Base-by-base conservation (phyloP, 2,113 vertebrate genomes). In the Corvus hawaiiensis region DNA sequence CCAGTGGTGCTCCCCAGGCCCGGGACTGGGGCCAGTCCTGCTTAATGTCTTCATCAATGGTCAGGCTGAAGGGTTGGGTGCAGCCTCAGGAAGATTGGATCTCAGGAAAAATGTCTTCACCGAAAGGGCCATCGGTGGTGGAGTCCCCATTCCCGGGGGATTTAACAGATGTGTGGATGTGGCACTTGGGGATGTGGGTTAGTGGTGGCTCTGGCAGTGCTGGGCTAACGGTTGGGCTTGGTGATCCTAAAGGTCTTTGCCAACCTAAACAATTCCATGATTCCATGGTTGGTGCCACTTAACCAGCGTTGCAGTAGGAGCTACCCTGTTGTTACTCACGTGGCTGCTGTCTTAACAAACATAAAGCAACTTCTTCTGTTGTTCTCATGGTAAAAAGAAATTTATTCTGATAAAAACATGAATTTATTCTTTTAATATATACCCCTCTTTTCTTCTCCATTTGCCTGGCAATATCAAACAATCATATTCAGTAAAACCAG, bases 31-130 rank as follows among this genome's bases (percentile, higher is more conserved):
- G 11, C 20, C 51, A 44, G 58, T 19, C 37, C 44, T 59, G 46
- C 18, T 6, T 2, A 5, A 0, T 5, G 3, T 9, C 82, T 8
- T 9, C 41, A 27, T 23, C 52, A 6, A 0, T 23, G 59, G 12
- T 11, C n/a, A 11, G 82, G 46, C 3, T 6, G 24, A 7, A 37
- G 22, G 21, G 16, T 26, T 14, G 48, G 46, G 37, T 4, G 35
- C 16, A 39, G 39, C 74, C 67, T 16, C 67, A 33, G 75, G 21
- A 2, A 26, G 83, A 30, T 10, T 13, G 35, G 75, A 75, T 43
- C 55, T 55, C 27, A 33, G 75, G 27, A 17, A 4, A 49, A 30
- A 15, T 7, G 0, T 21, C 39, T 30, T 13, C 46, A 5, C 39
- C 10, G 16, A 0, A 35, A 43, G 30, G 41, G 24, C 32, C 52